phyloP scores from a whole-genome alignment of 2,797 vertebrate genomes.

The Pangasius sanitwongsei region DNA sequence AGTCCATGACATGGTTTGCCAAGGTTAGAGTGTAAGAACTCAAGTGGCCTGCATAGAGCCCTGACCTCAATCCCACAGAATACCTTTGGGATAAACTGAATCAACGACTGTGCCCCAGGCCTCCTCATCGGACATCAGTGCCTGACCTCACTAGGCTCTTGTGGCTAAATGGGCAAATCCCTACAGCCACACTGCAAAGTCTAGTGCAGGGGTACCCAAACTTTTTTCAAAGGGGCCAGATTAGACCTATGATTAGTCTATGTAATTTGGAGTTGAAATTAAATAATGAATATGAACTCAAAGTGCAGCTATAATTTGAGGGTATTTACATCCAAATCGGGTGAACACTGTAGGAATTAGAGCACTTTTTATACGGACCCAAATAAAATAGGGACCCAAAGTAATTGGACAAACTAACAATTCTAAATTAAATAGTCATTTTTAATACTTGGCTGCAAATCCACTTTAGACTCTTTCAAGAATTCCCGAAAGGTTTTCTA shows the following conservation, averaged over 20 bases:
- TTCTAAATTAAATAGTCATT: neutral
- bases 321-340: neutral
- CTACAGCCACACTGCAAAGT: too few species aligned
- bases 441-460: neutral
- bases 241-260: neutral
- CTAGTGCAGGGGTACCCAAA: too few species aligned
- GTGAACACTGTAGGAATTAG: neutral
- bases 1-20: neutral
- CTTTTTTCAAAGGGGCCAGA: neutral
- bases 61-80: neutral
- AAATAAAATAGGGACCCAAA: neutral
- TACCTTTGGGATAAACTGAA: too few species aligned
- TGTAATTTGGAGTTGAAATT: too few species aligned
- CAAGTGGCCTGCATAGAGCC: neutral
- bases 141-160: too few species aligned
- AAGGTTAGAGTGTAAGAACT: neutral
- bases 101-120: too few species aligned
- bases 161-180: too few species aligned
- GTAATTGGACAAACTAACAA: neutral
- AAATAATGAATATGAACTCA: too few species aligned
- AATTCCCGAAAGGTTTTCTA: neutral
- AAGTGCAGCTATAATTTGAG: neutral
- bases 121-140: too few species aligned
- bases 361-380: neutral
- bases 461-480: neutral